These are phyloP conservation scores for Phyllotis vaccarum DNA, from an alignment of 2,797 vertebrate species.

Conservation along the genomic window DNA sequence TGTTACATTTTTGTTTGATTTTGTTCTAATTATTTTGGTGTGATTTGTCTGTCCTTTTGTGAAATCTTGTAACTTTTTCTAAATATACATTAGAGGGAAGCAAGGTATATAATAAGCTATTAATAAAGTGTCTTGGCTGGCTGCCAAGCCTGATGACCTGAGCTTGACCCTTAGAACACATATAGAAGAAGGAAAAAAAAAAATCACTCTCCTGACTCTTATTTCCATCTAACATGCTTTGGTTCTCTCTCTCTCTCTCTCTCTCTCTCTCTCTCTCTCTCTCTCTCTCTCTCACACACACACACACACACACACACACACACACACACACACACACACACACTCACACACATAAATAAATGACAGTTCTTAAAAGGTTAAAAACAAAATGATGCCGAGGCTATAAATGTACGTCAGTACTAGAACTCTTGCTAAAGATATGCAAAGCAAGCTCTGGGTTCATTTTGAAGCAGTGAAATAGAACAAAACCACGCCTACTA, in stretches of 20 bases:
- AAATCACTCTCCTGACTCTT: background rate
- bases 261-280: too few species aligned
- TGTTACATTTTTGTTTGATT: background rate
- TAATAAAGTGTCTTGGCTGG: conserved; percentile 27
- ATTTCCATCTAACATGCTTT: background rate
- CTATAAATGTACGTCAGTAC: background rate
- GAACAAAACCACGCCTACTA: background rate
- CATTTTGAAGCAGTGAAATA: background rate
- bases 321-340: too few species aligned
- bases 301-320: background rate
- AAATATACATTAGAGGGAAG: conserved; percentile 6
- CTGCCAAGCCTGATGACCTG: conserved; percentile 1
- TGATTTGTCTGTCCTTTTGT: background rate
- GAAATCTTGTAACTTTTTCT: background rate
- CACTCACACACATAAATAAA: background rate
- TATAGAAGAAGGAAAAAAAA: background rate
- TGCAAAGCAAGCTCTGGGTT: background rate
- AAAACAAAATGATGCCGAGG: background rate
- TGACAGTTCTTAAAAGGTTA: background rate
- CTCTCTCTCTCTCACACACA: background rate
- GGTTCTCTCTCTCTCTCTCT: background rate
- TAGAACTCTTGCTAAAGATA: background rate
- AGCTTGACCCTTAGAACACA: background rate
- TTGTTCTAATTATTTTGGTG: background rate
- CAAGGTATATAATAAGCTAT: background rate